These are phyloP conservation scores for Mythimna impura DNA, from an alignment of 2,888 invertebrate genomes.

Conservation along the genomic window DNA sequence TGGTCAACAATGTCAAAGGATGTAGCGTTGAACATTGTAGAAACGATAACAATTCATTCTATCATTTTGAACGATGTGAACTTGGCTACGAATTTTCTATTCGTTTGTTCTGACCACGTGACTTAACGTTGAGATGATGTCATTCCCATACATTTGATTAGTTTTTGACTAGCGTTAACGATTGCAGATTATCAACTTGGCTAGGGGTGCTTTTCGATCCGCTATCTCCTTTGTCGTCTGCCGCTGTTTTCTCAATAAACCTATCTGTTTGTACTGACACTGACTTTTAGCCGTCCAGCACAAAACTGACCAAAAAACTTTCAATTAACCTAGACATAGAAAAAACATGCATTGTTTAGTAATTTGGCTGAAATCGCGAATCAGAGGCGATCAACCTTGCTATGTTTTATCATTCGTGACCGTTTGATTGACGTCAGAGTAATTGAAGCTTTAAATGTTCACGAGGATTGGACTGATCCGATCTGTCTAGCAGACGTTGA, in stretches of 20 bases:
- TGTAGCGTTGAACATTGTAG: too few species aligned
- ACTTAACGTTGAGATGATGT: too few species aligned
- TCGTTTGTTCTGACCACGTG: too few species aligned
- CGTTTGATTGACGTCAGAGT: constrained; percentile 46
- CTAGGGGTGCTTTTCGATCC: too few species aligned
- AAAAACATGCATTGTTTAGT: constrained; percentile 17
- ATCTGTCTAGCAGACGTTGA: neutral
- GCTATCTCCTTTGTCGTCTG: neutral
- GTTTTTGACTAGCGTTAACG: too few species aligned
- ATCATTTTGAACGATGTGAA: too few species aligned
- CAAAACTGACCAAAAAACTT: neutral
- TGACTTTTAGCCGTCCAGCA: neutral
- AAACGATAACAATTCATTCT: too few species aligned
- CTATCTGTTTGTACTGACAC: neutral
- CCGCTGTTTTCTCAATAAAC: too few species aligned
- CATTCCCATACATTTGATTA: too few species aligned
- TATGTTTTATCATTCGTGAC: constrained; percentile 59
- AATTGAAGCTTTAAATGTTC: constrained; percentile 18
- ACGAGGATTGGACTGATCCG: neutral
- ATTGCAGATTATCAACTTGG: too few species aligned
- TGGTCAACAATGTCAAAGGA: too few species aligned
- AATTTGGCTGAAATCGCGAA: constrained; percentile 26
- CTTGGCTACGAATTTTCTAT: too few species aligned
- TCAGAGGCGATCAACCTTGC: constrained; percentile 59
- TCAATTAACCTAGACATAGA: neutral